Conservation (phyloP, 2,888 invertebrate genomes). For the Drosophila leonis region DNA sequence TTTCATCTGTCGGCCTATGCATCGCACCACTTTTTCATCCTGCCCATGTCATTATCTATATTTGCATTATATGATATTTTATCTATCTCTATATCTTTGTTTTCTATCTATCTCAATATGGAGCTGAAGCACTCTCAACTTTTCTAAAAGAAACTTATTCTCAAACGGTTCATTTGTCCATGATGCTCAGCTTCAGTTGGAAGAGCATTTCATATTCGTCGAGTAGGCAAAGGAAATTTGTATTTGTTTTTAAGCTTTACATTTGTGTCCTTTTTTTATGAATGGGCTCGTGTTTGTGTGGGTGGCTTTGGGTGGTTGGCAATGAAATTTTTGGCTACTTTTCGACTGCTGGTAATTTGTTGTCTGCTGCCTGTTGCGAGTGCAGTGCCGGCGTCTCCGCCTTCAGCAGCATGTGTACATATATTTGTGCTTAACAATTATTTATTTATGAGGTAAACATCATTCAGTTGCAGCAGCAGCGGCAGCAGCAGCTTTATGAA, state of each 20-base stretch:
- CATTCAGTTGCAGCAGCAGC: slow-evolving; percentile 71
- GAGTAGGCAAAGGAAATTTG: background rate
- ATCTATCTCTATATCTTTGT: too few species aligned
- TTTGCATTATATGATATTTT: too few species aligned
- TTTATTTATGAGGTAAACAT: slow-evolving; percentile 80
- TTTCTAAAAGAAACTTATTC: too few species aligned
- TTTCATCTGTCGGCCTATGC: too few species aligned
- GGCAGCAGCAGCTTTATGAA: slow-evolving; percentile 66
- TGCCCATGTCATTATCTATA: too few species aligned
- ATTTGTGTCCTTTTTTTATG: background rate
- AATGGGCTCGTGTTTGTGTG: background rate
- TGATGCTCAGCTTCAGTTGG: background rate
- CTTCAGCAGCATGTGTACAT: slow-evolving; percentile 35
- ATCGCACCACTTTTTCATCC: background rate
- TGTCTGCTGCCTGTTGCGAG: slow-evolving; percentile 58
- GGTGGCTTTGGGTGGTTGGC: slow-evolving; percentile 7
- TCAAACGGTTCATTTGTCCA: too few species aligned
- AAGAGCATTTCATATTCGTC: background rate
- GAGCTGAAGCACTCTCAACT: background rate
- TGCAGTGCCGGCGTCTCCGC: background rate
- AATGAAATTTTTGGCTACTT: slow-evolving; percentile 60
- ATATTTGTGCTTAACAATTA: slow-evolving; percentile 77
- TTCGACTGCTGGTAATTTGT: slow-evolving; percentile 71
- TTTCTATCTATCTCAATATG: background rate
- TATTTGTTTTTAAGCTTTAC: slow-evolving; percentile 10